Conservation (phyloP, 2,888 invertebrate genomes). For the Protonemura montana region DNA sequence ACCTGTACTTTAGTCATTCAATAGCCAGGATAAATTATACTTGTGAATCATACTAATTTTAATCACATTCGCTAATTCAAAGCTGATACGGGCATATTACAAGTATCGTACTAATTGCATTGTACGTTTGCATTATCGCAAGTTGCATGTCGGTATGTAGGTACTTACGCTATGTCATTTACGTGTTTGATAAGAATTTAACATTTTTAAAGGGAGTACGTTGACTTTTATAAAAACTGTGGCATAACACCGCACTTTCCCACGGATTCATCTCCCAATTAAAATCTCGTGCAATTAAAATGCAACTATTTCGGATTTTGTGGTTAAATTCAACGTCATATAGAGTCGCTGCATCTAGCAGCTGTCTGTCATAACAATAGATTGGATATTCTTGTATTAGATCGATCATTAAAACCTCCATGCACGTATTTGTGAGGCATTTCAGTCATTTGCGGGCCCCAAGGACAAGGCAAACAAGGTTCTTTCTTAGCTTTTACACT, state of each 20-base stretch:
- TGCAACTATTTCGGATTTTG: too few species aligned
- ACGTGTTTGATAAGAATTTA: not conserved
- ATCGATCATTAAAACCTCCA: not conserved
- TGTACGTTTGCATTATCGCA: too few species aligned
- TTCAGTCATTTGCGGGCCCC: not conserved
- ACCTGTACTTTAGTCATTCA: not conserved
- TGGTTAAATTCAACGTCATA: too few species aligned
- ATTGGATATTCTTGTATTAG: not conserved
- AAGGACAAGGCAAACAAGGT: not conserved
- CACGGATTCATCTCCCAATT: not conserved
- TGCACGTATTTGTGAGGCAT: constrained; percentile 12
- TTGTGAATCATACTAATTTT: not conserved
- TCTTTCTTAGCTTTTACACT: not conserved
- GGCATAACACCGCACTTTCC: not conserved
- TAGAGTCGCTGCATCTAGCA: not conserved
- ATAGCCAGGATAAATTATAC: not conserved
- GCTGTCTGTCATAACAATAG: not conserved
- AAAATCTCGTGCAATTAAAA: not conserved
- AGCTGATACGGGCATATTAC: not conserved
- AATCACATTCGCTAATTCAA: not conserved
- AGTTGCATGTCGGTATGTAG: too few species aligned
- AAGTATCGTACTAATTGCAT: not conserved
- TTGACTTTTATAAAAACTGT: not conserved
- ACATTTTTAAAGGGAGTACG: not conserved
- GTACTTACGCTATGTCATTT: not conserved